Evolutionary conservation across 2,797 vertebrate species (phyloP).

Genomic region (Cirrhinus mrigala): DNA sequence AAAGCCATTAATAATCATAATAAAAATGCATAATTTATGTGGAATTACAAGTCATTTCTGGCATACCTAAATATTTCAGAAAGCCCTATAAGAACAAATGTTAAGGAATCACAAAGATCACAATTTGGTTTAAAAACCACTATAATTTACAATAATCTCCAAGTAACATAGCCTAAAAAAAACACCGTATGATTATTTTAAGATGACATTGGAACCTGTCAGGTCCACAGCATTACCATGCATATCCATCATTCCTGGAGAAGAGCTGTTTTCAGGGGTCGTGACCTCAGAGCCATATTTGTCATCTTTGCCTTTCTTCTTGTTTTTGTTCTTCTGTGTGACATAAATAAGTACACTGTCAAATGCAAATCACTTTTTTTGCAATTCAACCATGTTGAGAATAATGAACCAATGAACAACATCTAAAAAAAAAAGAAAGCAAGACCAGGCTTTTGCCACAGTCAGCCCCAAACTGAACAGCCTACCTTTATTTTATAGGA

Average conservation of each 20-base stretch:
- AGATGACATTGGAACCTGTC: neutral
- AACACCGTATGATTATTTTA: neutral
- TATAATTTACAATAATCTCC: neutral
- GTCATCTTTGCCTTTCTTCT: constrained; percentile 98
- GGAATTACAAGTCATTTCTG: neutral
- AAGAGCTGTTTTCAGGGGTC: constrained; percentile 98
- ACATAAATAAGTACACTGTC: neutral
- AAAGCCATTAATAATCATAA: neutral
- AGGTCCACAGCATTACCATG: constrained; percentile 80
- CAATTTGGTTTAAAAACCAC: neutral
- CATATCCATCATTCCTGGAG: constrained; percentile 99
- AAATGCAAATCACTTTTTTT: neutral
- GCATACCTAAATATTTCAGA: neutral
- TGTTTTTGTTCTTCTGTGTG: constrained; percentile 94
- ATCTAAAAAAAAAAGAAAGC: neutral
- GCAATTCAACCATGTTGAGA: neutral
- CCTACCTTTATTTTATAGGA: neutral
- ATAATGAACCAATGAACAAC: neutral
- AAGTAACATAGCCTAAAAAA: neutral
- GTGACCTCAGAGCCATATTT: constrained; percentile 97
- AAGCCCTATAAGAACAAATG: neutral
- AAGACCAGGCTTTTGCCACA: neutral
- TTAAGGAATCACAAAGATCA: neutral
- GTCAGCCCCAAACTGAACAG: neutral
- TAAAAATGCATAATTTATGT: neutral